Conservation (phyloP, 2,113 vertebrate genomes). For the Vimba vimba region DNA sequence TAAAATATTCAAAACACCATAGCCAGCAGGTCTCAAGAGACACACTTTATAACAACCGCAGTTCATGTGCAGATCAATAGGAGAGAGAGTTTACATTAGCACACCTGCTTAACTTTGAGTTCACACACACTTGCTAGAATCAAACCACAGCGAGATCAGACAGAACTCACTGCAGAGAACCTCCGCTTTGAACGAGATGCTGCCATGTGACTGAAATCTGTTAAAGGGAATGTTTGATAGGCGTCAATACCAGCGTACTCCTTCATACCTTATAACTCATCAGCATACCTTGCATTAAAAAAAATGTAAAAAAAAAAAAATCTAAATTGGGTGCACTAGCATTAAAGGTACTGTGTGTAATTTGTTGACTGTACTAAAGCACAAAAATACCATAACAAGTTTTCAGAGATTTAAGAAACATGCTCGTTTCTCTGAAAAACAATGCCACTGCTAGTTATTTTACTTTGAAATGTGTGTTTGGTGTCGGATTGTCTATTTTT, state of each 20-base stretch:
- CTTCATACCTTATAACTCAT: not conserved
- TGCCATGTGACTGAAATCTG: not conserved
- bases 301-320: too few species aligned
- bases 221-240: not conserved
- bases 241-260: not conserved
- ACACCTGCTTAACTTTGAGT: constrained; percentile 8
- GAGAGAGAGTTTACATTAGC: constrained; percentile 34
- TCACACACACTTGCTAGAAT: constrained; percentile 4
- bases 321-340: too few species aligned
- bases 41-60: not conserved
- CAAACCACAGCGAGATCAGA: constrained; percentile 23
- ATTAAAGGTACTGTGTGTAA: too few species aligned
- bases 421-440: too few species aligned
- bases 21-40: constrained; percentile 38
- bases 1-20: constrained; percentile 46
- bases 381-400: too few species aligned
- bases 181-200: not conserved
- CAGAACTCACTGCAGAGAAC: not conserved
- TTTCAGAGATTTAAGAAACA: too few species aligned
- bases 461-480: too few species aligned
- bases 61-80: constrained; percentile 15
- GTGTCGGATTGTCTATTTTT: too few species aligned
- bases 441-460: too few species aligned
- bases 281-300: not conserved
- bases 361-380: too few species aligned